Base-by-base conservation (phyloP, 2,797 vertebrate species). In the Microctenopoma steveboyesi region DNA sequence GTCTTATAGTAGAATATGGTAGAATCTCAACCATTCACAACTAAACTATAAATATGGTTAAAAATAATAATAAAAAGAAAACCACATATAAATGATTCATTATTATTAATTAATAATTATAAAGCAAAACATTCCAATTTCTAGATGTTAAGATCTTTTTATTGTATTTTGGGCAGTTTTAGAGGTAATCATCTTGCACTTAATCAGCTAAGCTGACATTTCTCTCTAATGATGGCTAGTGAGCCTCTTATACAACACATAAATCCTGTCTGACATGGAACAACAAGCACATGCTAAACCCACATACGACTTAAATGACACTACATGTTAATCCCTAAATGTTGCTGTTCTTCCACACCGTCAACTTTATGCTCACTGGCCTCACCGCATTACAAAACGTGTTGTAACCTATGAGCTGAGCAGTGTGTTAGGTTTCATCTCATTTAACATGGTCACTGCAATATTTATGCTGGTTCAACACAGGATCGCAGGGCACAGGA, bases 381-480 rank as follows among this genome's bases (percentile, higher is more conserved):
- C 18, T 27, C 14, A 3, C 47, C n/a, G 12, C 7, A 65, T 46
- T 72, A 53, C 65, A 13, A 42, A 35, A 71, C n/a, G 22, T n/a
- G 39, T 11, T 25, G 4, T 3, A 42, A 64, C 13, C 13, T 37
- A 1, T 3, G 30, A 65, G 27, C 49, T 40, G 4, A 79, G 39
- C 67, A 10, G 22, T 43, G 67, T 62, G 64, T 79, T 39, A 10
- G 16, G 56, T 78, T 73, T 66, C 64, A 65, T 76, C 56, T 78
- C 28, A 39, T 64, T 69, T 64, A 48, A 52, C 6, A 5, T 60
- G 14, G 48, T 35, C 11, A 2, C 33, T 76, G 60, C 46, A 82
- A 77, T 65, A 80, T 83, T 80, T n/a, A 83, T 74, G 42, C 9
- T 12, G 22, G n/a, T 48, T 62, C 28, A 51, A 49, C 30, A 45